phyloP scores from a whole-genome alignment of 2,797 vertebrate genomes.

The Phaenicophaeus curvirostris region DNA sequence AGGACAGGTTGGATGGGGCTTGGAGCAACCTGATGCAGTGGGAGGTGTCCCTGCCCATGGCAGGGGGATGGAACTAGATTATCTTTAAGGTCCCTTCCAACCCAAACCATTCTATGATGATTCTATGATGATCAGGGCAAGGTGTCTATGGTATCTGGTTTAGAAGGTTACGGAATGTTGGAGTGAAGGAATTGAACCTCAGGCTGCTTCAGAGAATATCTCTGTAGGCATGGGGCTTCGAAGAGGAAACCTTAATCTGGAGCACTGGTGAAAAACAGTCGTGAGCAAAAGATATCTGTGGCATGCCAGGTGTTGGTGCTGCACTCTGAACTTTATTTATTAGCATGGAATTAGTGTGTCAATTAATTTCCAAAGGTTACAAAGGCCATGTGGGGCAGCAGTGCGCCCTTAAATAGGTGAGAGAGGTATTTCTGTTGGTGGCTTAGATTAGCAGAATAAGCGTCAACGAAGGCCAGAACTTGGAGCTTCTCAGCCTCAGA shows the following conservation, averaged over 20 bases:
- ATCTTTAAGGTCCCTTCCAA: too few species aligned
- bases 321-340: background rate
- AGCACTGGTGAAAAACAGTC: background rate
- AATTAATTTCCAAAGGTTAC: background rate
- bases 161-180: background rate
- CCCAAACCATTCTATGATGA: too few species aligned
- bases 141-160: background rate
- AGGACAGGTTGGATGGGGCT: too few species aligned
- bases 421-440: background rate
- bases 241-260: background rate
- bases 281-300: rapidly evolving
- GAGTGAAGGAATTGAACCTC: background rate
- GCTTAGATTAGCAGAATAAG: background rate
- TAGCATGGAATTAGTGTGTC: background rate
- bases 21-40: too few species aligned
- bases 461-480: background rate
- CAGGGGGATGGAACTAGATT: too few species aligned
- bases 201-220: background rate
- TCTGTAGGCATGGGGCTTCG: too few species aligned
- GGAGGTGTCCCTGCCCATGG: too few species aligned
- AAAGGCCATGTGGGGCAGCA: background rate
- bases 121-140: background rate
- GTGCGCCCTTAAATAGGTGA: background rate
- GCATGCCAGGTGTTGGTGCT: background rate
- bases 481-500: background rate